These are phyloP conservation scores for Champsocephalus esox DNA, from an alignment of 2,797 vertebrate genomes.

Conservation along the genomic window DNA sequence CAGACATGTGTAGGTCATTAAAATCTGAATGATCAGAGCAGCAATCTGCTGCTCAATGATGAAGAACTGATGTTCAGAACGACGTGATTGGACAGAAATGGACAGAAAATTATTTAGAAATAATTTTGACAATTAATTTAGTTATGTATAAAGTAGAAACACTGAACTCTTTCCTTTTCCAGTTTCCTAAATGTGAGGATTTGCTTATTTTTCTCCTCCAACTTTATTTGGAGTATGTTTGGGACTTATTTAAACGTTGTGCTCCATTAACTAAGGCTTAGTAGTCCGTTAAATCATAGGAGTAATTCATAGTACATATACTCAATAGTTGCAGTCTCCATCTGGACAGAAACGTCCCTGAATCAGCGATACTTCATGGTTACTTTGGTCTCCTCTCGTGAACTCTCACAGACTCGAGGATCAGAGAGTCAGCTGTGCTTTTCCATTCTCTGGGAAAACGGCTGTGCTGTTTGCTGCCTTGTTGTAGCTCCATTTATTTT, in stretches of 20 bases:
- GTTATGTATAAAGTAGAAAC: too few species aligned
- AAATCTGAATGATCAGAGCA: too few species aligned
- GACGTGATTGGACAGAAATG: not conserved
- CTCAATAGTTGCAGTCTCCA: not conserved
- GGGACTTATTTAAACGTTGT: not conserved
- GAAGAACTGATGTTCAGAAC: not conserved
- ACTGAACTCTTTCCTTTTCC: too few species aligned
- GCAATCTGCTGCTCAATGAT: not conserved
- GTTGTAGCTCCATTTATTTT: slow-evolving; percentile 76
- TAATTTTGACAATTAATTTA: not conserved
- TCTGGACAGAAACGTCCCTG: not conserved
- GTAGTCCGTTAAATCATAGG: not conserved
- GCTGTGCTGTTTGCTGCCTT: slow-evolving; percentile 52
- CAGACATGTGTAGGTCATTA: too few species aligned
- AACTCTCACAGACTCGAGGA: slow-evolving; percentile 20
- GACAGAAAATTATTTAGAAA: too few species aligned
- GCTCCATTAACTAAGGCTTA: not conserved
- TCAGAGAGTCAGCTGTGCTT: slow-evolving; percentile 39
- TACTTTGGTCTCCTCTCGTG: not conserved
- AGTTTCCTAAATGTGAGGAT: too few species aligned
- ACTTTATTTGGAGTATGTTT: not conserved
- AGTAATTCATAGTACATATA: not conserved
- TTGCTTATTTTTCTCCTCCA: too few species aligned
- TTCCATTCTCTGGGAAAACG: slow-evolving; percentile 59
- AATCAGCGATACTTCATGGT: not conserved